Conservation (phyloP, 2,113 vertebrate species). For the Chaenogobius annularis region DNA sequence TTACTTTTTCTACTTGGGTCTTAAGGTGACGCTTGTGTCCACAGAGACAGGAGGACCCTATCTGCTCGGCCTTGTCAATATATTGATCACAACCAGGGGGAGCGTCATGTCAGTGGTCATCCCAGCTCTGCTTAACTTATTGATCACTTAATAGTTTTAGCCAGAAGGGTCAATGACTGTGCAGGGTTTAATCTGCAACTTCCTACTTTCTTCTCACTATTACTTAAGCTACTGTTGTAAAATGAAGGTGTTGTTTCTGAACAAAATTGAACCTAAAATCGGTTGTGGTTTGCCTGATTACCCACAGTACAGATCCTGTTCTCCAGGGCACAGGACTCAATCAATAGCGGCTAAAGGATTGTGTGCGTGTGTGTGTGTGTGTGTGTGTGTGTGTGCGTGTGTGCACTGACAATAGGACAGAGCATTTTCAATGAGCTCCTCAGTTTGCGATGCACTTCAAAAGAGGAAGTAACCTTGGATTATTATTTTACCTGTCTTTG, state of each 20-base stretch:
- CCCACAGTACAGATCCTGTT: background rate
- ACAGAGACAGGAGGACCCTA: background rate
- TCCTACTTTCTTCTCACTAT: constrained; percentile 1
- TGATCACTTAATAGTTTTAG: constrained; percentile 3
- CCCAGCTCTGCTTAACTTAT: constrained; percentile 1
- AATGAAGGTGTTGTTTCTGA: background rate
- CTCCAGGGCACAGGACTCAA: background rate
- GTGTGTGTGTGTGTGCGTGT: too few relatives aligned
- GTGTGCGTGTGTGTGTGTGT: background rate
- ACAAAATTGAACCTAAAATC: background rate
- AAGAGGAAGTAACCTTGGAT: background rate
- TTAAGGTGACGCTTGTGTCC: background rate
- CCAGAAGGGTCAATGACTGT: background rate
- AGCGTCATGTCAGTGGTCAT: background rate
- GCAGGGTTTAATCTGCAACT: background rate
- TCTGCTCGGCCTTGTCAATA: background rate
- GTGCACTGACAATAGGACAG: background rate
- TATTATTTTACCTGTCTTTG: background rate
- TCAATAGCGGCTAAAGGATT: background rate
- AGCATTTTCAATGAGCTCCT: background rate
- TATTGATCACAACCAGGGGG: background rate
- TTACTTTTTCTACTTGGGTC: background rate
- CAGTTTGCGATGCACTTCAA: background rate
- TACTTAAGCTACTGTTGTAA: background rate
- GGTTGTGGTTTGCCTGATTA: background rate